phyloP scores from a whole-genome alignment of 2,113 vertebrate genomes.

The Ochotona princeps region DNA sequence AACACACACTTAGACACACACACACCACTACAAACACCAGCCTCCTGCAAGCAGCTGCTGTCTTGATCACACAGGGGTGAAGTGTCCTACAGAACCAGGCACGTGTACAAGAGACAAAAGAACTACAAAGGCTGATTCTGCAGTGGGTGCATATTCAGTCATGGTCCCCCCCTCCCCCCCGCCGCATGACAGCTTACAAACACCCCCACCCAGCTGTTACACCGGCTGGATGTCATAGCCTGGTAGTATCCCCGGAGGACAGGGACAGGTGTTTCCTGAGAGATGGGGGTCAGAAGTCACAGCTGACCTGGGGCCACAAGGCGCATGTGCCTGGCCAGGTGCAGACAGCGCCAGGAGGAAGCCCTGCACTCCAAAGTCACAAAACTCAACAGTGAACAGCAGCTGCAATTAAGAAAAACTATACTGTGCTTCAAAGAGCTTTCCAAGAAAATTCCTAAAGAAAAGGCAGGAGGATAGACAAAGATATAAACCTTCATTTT shows the following conservation, averaged over 20 bases:
- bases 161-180: too few species aligned
- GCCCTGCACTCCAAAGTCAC: not conserved
- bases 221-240: not conserved
- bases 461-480: not conserved
- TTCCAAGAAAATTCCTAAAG: not conserved
- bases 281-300: too few species aligned
- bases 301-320: too few species aligned
- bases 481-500: not conserved
- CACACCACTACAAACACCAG: too few species aligned
- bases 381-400: not conserved
- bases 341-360: too few species aligned
- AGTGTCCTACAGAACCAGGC: not conserved
- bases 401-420: not conserved
- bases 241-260: not conserved
- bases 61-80: not conserved
- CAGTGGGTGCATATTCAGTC: too few species aligned
- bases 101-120: not conserved
- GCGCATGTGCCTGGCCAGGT: too few species aligned
- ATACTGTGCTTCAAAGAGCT: not conserved
- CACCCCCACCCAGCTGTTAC: not conserved
- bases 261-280: not conserved
- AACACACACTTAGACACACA: not conserved
- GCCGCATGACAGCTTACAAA: not conserved
- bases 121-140: not conserved
- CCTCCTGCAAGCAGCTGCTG: not conserved